Percentiles rank a stretch among this genome's conserved stretches.
Evolutionary conservation across 2,888 invertebrate species (phyloP).

Genomic region (Tiliacea citrago): DNA sequence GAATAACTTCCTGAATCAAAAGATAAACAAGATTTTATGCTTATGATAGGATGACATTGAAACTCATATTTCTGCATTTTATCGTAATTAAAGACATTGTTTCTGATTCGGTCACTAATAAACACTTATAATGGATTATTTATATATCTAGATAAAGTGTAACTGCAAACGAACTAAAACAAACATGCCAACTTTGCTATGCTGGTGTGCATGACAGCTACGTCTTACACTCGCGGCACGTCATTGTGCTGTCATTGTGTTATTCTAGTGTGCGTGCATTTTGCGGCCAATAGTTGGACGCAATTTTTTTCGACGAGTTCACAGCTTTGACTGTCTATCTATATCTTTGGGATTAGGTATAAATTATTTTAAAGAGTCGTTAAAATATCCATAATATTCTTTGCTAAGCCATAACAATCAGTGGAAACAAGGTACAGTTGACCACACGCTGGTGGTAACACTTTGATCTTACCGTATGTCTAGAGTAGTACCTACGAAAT

Average conservation of each 20-base stretch:
- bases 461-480: neutral
- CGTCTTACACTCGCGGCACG: too few species aligned
- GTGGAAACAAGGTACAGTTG: neutral
- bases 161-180: too few species aligned
- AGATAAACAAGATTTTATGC: constrained; percentile 19
- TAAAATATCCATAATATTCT: neutral
- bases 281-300: too few species aligned
- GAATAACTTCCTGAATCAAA: constrained; percentile 32
- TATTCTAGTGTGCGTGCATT: too few species aligned
- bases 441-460: neutral
- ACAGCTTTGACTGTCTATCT: too few species aligned
- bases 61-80: neutral
- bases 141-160: too few species aligned
- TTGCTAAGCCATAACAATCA: neutral
- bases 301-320: too few species aligned
- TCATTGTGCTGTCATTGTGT: too few species aligned
- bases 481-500: neutral
- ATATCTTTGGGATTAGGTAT: neutral
- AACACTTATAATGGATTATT: neutral
- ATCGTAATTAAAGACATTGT: neutral
- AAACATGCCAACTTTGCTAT: too few species aligned
- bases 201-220: too few species aligned
- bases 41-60: constrained; percentile 53
- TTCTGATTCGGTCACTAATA: neutral
- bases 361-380: neutral